Evolutionary conservation across 35 echinoderm and acorn worm genomes (phyloP).

Genomic region (Apostichopus parvimensis): DNA sequence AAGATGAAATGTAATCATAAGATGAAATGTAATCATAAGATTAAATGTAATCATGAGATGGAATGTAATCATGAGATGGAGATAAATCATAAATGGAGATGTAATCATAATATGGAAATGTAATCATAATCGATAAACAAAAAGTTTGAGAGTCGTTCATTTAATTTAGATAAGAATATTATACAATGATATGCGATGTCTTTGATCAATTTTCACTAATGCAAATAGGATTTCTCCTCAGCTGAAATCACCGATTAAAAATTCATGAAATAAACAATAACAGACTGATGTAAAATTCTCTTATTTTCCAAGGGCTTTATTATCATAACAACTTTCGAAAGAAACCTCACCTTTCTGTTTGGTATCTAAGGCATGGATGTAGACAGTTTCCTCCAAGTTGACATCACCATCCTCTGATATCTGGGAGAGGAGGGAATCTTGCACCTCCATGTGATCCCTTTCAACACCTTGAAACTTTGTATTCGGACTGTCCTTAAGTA

Average conservation of each 20-base stretch:
- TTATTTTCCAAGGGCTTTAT: background rate
- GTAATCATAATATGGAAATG: no score
- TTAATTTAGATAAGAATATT: no score
- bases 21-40: no score
- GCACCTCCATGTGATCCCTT: constrained; percentile 16
- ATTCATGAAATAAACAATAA: no score
- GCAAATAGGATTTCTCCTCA: no score
- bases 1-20: background rate
- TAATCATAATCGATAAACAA: no score
- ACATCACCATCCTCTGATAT: background rate
- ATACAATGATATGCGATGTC: no score
- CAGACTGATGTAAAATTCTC: background rate
- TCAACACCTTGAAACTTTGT: constrained; percentile 20
- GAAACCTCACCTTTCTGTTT: constrained; percentile 18
- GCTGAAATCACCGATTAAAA: no score
- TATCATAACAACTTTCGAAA: background rate
- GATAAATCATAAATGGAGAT: no score
- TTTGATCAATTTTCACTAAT: no score
- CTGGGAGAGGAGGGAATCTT: background rate
- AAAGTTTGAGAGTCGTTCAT: no score
- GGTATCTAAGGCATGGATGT: constrained; percentile 29
- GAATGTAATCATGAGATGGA: no score
- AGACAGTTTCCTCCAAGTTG: background rate
- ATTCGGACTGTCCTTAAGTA: background rate
- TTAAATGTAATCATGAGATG: background rate